A percentile compares a stretch with the other conserved stretches of the same genome.
Evolutionary conservation across 2,888 invertebrate genomes (phyloP).

Genomic region (Seira ritae): DNA sequence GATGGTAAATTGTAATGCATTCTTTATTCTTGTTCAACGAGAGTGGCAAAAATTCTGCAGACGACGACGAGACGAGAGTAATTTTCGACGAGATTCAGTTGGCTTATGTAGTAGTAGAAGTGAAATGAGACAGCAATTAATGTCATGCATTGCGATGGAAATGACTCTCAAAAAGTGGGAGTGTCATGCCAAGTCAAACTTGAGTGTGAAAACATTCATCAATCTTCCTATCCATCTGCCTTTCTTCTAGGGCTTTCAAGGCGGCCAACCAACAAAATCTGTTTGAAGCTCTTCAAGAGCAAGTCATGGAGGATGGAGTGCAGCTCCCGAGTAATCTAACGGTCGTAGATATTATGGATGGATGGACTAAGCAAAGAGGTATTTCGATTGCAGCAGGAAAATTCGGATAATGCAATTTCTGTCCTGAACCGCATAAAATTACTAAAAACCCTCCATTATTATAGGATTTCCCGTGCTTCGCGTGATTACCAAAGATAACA

Average conservation of each 20-base stretch:
- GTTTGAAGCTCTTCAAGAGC: constrained; percentile 76
- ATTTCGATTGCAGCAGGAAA: not conserved
- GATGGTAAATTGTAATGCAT: constrained; percentile 38
- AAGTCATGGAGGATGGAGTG: constrained; percentile 73
- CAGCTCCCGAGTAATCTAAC: constrained; percentile 68
- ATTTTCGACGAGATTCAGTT: not conserved
- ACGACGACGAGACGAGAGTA: not conserved
- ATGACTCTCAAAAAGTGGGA: not conserved
- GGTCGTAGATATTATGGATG: constrained; percentile 75
- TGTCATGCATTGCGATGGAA: constrained; percentile 36
- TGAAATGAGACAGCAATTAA: constrained; percentile 43
- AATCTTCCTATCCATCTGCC: constrained; percentile 42
- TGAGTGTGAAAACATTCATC: constrained; percentile 33
- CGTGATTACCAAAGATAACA: constrained; percentile 24
- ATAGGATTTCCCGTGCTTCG: constrained; percentile 45
- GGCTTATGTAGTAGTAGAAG: not conserved
- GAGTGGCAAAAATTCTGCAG: too few relatives aligned
- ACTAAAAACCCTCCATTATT: not conserved
- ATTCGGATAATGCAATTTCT: too few relatives aligned
- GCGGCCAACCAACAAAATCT: constrained; percentile 77
- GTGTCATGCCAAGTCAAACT: constrained; percentile 28
- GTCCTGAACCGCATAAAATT: too few relatives aligned
- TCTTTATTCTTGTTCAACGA: not conserved
- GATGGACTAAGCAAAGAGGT: constrained; percentile 76
- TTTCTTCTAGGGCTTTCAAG: constrained; percentile 73